Evolutionary conservation across 2,797 vertebrate species (phyloP).

Genomic region (Dermochelys coriacea): DNA sequence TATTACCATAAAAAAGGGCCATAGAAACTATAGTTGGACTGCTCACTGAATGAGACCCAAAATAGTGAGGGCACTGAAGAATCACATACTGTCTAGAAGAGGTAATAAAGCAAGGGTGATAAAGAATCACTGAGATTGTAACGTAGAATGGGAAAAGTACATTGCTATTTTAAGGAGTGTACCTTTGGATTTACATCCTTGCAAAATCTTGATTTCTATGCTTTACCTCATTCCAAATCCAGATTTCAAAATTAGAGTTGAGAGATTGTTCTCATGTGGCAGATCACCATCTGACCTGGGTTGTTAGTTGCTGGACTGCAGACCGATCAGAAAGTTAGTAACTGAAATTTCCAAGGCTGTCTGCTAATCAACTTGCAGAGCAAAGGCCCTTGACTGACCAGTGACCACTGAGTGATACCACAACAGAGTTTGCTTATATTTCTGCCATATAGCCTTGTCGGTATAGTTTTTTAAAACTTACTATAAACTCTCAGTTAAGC

Average conservation of each 20-base stretch:
- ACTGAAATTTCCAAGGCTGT: neutral
- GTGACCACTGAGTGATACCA: neutral
- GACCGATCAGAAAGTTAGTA: neutral
- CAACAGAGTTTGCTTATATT: neutral
- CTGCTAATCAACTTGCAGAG: neutral
- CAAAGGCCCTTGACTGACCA: neutral
- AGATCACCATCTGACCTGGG: neutral
- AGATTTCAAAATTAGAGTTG: neutral
- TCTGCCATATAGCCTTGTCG: neutral
- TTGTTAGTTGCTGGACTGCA: neutral
- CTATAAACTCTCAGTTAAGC: neutral
- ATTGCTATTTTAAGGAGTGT: neutral
- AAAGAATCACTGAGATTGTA: fast-evolving
- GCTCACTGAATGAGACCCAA: neutral
- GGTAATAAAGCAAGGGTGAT: neutral
- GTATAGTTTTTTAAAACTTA: neutral
- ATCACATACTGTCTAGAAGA: neutral
- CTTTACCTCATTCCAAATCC: neutral
- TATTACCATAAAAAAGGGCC: neutral
- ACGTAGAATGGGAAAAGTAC: too few relatives aligned
- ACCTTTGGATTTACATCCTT: neutral
- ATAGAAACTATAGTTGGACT: neutral
- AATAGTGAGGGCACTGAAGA: neutral
- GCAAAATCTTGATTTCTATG: neutral
- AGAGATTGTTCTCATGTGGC: neutral